Percentiles rank a stretch among this genome's conserved stretches.
These are phyloP conservation scores for Gobionotothen gibberifrons DNA, from an alignment of 2,797 vertebrate genomes.

Conservation along the genomic window DNA sequence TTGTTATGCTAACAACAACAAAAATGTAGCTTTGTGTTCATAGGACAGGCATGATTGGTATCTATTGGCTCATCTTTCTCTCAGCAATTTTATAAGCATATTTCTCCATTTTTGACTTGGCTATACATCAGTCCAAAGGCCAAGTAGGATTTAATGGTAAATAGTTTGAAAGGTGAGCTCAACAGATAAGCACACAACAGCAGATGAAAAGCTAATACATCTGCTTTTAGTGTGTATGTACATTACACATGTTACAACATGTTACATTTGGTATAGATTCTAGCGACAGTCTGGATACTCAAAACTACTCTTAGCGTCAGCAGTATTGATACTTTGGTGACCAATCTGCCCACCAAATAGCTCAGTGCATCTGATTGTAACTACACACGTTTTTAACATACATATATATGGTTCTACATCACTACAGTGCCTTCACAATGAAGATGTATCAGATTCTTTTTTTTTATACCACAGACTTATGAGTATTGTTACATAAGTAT, in stretches of 20 bases:
- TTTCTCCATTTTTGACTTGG: neutral
- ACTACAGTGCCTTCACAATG: constrained; percentile 51
- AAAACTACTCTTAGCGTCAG: neutral
- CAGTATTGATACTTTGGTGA: neutral
- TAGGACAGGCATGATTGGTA: accelerated
- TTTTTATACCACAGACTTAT: constrained; percentile 32
- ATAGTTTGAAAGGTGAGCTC: neutral
- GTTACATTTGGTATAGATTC: neutral
- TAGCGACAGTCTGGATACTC: neutral
- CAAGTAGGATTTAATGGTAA: neutral
- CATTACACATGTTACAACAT: neutral
- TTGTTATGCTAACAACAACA: no score
- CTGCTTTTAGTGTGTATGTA: neutral
- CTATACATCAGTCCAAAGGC: neutral
- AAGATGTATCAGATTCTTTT: constrained; percentile 13
- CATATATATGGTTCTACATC: constrained; percentile 10
- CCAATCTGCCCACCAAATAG: neutral
- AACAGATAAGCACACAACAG: neutral
- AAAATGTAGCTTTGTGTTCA: neutral
- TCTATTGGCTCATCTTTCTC: neutral
- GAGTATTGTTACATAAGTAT: constrained; percentile 22
- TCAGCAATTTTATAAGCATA: neutral
- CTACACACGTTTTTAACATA: neutral
- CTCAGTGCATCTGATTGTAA: neutral
- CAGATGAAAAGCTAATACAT: neutral